Base-by-base conservation (phyloP, 2,888 invertebrate species). In the Hesperia comma region DNA sequence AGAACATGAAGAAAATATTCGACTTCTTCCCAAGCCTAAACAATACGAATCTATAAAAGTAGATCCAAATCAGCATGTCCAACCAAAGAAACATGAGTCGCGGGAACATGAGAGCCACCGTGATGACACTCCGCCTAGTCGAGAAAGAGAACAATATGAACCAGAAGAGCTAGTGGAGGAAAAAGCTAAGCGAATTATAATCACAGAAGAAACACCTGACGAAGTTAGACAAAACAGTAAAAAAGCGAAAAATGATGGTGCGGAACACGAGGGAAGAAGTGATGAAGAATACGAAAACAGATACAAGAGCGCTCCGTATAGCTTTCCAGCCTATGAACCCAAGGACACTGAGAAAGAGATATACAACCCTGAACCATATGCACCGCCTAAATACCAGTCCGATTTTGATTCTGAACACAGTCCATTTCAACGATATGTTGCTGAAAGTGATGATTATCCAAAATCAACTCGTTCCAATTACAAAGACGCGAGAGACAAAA, bases 281-380 rank as follows among this genome's bases (percentile, higher is more conserved):
- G 93, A 93, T 74, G 85, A 93, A 75, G 86, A 90, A 69, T 93
- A 93, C 72, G 92, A 93, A 71, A 87, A 87, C 58, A 87, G 86
- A 2, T 93, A 93, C 63, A 85, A 90, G 75, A 79, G 90, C 62
- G 84, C 93, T 15, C 91, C 93, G 0, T 80, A 81, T 62, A 92
- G 92, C 6, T 93, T 93, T 68, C 89, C 89, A 15, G 88, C 87
- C 0, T 92, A 83, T 61, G 80, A 83, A 53, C 72, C 75, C 14
- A 78, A 83, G 12, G 85, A 88, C 26, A 67, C 73, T 8, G 91
- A 90, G 72, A 88, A 86, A 69, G 84, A 88, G 17, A 85, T 88
- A 55, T 90, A 86, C 69, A 83, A 86, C 64, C 87, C 91, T 0
- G 82, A 82, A 14, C 79, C 76, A 46, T 92, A 91, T 68, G 90